Evolutionary conservation across 2,797 vertebrate genomes (phyloP).

Genomic region (Chrysocyon brachyurus): DNA sequence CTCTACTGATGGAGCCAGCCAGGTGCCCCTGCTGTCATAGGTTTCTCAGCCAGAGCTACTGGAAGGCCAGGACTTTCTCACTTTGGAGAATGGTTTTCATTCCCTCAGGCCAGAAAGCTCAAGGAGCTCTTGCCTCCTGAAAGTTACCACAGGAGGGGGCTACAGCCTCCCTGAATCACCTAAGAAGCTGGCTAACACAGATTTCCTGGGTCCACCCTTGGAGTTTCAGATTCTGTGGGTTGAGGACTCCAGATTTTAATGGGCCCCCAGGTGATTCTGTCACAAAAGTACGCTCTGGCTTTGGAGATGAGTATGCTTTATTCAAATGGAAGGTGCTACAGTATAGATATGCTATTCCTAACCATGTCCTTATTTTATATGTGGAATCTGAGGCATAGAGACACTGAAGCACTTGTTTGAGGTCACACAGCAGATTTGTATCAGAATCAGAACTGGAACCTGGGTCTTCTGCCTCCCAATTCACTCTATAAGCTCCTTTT

Average conservation of each 20-base stretch:
- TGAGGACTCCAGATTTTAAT: background rate
- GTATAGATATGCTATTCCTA: background rate
- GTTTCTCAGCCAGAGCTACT: conserved; percentile 25
- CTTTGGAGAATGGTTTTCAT: conserved; percentile 54
- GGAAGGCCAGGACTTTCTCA: background rate
- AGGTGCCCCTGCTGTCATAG: background rate
- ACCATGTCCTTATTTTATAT: background rate
- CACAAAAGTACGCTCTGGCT: conserved; percentile 25
- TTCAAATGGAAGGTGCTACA: background rate
- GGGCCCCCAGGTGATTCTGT: background rate
- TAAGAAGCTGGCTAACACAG: conserved; percentile 12
- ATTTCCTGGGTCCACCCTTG: background rate
- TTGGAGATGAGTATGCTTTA: background rate
- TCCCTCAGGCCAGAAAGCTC: conserved; percentile 51
- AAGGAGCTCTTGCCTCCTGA: conserved; percentile 10
- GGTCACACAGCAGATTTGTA: background rate
- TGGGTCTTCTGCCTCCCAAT: background rate
- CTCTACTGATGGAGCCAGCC: background rate
- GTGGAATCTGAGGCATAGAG: background rate
- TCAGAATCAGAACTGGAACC: conserved; percentile 14
- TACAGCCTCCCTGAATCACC: background rate
- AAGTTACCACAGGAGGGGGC: background rate
- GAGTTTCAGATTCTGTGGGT: background rate
- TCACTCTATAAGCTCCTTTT: background rate
- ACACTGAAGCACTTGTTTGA: conserved; percentile 34